Conservation (phyloP, 2,113 vertebrate genomes). For the Pelecanoides urinatrix region DNA sequence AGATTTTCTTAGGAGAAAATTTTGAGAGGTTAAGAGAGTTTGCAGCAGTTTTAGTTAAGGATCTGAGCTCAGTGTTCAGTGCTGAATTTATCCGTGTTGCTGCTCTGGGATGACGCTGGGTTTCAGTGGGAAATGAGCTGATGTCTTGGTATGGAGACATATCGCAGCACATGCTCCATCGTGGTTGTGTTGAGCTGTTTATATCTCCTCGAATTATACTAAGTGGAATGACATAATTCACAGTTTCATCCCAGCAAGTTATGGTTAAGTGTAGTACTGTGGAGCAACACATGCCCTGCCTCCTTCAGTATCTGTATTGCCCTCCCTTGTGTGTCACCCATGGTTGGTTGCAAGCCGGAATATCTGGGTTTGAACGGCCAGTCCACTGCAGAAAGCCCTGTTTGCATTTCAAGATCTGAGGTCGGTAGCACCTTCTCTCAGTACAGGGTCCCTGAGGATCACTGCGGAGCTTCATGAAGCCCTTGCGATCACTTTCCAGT, state of each 20-base stretch:
- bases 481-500: background rate
- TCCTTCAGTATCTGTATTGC: background rate
- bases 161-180: rapidly evolving
- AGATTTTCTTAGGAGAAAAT: background rate
- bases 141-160: background rate
- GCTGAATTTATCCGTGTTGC: background rate
- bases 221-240: background rate
- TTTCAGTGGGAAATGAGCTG: background rate
- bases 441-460: background rate
- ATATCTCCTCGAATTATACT: rapidly evolving
- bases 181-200: background rate
- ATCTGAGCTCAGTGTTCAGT: background rate
- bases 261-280: background rate
- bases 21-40: background rate
- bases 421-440: background rate
- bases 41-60: background rate
- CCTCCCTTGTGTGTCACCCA: background rate
- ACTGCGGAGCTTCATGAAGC: background rate
- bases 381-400: background rate
- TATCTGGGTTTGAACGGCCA: background rate
- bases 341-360: background rate
- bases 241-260: background rate
- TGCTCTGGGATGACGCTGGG: background rate
- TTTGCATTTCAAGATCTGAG: background rate
- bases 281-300: background rate